A percentile compares a stretch with the other conserved stretches of the same genome.
These are phyloP conservation scores for Hirtodrosophila duncani DNA, from an alignment of 2,888 invertebrate genomes.

Conservation along the genomic window DNA sequence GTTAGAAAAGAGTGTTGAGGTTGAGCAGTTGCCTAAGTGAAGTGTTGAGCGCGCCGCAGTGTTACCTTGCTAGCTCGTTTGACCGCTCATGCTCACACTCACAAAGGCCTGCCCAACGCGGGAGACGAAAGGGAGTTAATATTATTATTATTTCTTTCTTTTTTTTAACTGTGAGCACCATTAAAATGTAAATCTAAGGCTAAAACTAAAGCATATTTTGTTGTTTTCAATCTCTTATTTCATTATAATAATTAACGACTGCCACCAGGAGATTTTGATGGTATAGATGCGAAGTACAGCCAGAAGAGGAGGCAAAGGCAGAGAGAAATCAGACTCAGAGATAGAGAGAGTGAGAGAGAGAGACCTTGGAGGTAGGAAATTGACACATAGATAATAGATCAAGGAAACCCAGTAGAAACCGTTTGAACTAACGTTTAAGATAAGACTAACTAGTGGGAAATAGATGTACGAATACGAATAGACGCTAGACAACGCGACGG, in stretches of 20 bases:
- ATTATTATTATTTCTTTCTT: no score
- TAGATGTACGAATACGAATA: background rate
- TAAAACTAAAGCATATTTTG: slow-evolving; percentile 42
- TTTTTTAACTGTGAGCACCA: slow-evolving; percentile 69
- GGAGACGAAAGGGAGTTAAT: no score
- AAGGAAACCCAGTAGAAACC: slow-evolving; percentile 46
- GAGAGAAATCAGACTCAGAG: background rate
- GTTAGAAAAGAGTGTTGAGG: no score
- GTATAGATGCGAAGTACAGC: background rate
- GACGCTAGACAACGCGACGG: no score
- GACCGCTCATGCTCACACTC: no score
- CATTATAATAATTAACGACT: slow-evolving; percentile 39
- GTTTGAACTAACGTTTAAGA: slow-evolving; percentile 47
- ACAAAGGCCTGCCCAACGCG: no score
- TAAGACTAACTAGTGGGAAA: slow-evolving; percentile 41
- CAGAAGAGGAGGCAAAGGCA: background rate
- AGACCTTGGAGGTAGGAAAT: no score
- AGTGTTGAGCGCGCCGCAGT: no score
- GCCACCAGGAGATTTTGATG: slow-evolving; percentile 53
- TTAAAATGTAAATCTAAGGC: slow-evolving; percentile 54
- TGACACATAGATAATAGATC: no score
- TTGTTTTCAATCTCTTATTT: slow-evolving; percentile 20
- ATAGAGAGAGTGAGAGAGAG: background rate
- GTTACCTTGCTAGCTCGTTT: no score
- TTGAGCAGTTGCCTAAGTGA: no score